Conservation (phyloP, 2,113 vertebrate genomes). For the Cairina moschata region DNA sequence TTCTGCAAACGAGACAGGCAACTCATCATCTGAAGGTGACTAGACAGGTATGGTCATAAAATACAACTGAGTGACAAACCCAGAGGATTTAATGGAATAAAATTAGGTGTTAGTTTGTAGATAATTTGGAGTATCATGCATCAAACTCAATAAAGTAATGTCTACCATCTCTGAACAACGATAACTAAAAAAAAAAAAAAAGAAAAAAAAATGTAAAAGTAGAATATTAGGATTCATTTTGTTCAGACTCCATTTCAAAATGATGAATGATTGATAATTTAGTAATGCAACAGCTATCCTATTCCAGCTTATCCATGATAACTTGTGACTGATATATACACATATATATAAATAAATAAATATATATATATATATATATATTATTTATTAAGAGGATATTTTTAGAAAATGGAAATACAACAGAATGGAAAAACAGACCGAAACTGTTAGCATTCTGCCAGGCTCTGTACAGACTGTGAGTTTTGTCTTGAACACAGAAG, state of each 20-base stretch:
- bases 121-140: neutral
- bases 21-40: neutral
- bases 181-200: neutral
- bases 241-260: neutral
- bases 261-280: neutral
- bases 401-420: neutral
- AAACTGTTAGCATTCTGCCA: neutral
- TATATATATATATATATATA: neutral
- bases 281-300: neutral
- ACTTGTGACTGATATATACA: neutral
- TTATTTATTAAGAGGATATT: neutral
- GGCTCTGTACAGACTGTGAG: neutral
- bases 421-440: neutral
- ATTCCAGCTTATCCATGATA: neutral
- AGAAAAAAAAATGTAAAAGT: neutral
- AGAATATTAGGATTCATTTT: neutral
- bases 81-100: neutral
- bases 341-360: too few relatives aligned
- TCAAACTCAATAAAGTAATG: neutral
- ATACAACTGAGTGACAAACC: neutral
- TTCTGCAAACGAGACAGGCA: neutral
- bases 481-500: neutral
- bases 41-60: neutral
- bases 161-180: neutral
- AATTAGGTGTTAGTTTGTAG: neutral